Evolutionary conservation across 2,888 invertebrate genomes (phyloP).

Genomic region (Galerucella calmariensis): DNA sequence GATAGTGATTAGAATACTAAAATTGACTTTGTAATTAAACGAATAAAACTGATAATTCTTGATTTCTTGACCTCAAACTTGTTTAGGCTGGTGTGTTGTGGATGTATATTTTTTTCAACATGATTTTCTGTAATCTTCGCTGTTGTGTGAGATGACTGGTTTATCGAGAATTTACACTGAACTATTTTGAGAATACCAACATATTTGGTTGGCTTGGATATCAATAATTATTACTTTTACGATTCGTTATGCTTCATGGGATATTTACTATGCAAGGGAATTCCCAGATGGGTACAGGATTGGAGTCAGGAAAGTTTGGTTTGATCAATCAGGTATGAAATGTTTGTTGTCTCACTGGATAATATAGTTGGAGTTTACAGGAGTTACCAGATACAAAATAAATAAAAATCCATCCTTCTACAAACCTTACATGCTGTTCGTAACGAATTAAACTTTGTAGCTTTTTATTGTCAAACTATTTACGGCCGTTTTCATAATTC

Average conservation of each 20-base stretch:
- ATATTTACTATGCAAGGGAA: conserved; percentile 30
- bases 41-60: conserved; percentile 20
- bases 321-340: background rate
- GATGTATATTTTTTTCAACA: conserved; percentile 3
- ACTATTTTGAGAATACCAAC: background rate
- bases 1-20: conserved; percentile 12
- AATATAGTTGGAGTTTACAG: no score
- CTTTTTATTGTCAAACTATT: no score
- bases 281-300: conserved; percentile 18
- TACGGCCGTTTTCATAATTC: no score
- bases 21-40: conserved; percentile 5
- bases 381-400: no score
- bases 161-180: background rate
- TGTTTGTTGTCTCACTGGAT: no score
- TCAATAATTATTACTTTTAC: conserved; percentile 13
- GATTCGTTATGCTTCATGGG: conserved; percentile 16
- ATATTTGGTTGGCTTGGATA: conserved; percentile 7
- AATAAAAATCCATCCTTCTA: no score
- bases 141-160: conserved; percentile 1
- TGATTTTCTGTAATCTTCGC: background rate
- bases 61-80: conserved; percentile 31
- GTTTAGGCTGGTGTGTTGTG: conserved; percentile 17
- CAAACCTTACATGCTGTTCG: no score
- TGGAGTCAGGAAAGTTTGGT: background rate
- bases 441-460: no score